Evolutionary conservation across 2,113 vertebrate species (phyloP).

Genomic region (Mohoua ochrocephala): DNA sequence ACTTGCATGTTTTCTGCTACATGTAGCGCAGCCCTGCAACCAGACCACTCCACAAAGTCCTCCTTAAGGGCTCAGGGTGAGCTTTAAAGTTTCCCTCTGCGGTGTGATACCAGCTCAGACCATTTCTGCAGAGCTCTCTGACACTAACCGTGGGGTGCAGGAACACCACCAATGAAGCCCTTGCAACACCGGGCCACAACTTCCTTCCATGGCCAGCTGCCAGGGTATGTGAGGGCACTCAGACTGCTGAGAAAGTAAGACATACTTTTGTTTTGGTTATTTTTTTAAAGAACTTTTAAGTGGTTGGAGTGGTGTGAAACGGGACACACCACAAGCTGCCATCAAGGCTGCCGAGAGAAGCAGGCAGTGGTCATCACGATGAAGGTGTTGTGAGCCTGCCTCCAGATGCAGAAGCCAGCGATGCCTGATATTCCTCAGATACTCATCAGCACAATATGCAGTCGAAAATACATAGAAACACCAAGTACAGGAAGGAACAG

Average conservation of each 20-base stretch:
- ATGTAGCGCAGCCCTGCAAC: not conserved
- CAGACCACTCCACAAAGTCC: no score
- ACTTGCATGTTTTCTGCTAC: not conserved
- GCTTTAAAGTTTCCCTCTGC: not conserved
- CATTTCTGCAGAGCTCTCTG: not conserved
- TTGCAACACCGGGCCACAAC: not conserved
- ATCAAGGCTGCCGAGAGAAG: not conserved
- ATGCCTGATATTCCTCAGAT: not conserved
- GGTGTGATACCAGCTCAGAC: not conserved
- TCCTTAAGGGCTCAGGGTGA: not conserved
- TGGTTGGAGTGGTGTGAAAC: not conserved
- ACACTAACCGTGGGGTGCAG: fast-evolving
- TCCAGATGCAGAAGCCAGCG: not conserved
- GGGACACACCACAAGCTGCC: fast-evolving
- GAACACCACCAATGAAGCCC: fast-evolving
- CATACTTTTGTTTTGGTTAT: fast-evolving
- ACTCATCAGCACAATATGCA: not conserved
- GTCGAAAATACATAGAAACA: not conserved
- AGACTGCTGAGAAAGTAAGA: not conserved
- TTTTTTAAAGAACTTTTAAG: not conserved
- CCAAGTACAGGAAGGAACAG: not conserved
- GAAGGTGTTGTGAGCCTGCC: not conserved
- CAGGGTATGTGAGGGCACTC: not conserved
- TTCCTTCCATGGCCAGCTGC: not conserved
- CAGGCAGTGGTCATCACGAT: fast-evolving